A percentile compares a stretch with the other conserved stretches of the same genome.
These are phyloP conservation scores for Phyllopteryx taeniolatus DNA, from an alignment of 2,113 vertebrate species.

Conservation along the genomic window DNA sequence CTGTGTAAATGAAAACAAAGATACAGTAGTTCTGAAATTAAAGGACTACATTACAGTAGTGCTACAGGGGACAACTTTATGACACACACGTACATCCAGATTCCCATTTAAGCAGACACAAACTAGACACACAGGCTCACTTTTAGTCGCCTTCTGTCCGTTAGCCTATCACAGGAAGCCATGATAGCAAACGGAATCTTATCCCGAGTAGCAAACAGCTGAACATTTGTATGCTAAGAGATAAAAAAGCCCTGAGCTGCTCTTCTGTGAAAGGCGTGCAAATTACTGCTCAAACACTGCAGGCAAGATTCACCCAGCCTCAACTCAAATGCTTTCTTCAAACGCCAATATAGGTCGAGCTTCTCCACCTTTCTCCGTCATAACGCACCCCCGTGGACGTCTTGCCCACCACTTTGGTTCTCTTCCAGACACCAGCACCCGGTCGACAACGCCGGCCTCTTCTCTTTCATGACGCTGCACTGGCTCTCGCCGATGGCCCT, in stretches of 20 bases:
- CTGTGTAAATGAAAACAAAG: background rate
- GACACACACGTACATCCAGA: background rate
- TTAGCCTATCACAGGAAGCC: slow-evolving; percentile 30
- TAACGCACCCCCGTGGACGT: slow-evolving; percentile 34
- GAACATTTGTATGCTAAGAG: slow-evolving; percentile 44
- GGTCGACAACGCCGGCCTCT: slow-evolving; percentile 80
- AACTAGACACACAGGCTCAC: background rate
- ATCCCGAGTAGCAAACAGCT: slow-evolving; percentile 46
- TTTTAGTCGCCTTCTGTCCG: slow-evolving; percentile 10
- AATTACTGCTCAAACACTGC: slow-evolving; percentile 71
- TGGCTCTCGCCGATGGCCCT: slow-evolving; percentile 78
- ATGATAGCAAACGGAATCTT: slow-evolving; percentile 58
- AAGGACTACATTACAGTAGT: background rate
- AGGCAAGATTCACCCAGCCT: slow-evolving; percentile 50
- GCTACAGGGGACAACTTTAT: background rate
- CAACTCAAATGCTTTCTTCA: slow-evolving; percentile 41
- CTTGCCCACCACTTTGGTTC: slow-evolving; percentile 35
- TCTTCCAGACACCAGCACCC: slow-evolving; percentile 78
- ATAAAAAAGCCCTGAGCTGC: slow-evolving; percentile 52
- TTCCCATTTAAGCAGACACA: slow-evolving; percentile 3
- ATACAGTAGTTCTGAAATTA: background rate
- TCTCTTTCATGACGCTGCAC: slow-evolving; percentile 81
- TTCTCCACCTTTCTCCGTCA: background rate
- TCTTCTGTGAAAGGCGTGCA: slow-evolving; percentile 63
- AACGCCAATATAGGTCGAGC: slow-evolving; percentile 16